These are phyloP conservation scores for Mormyrus iriodes DNA, from an alignment of 2,113 vertebrate genomes.

Conservation along the genomic window DNA sequence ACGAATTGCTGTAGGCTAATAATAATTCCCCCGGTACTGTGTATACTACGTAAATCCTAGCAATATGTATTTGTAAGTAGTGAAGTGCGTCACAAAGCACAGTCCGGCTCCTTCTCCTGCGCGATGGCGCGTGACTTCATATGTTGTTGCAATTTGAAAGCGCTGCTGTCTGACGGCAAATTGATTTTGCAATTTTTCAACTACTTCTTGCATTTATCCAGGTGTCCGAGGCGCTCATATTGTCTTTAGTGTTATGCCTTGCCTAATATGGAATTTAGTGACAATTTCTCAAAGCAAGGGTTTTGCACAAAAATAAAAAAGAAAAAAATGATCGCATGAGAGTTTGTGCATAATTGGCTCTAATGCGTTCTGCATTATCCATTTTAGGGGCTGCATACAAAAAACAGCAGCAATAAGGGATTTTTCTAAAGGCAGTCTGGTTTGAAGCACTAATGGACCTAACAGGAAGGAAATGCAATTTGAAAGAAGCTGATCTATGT, in stretches of 20 bases:
- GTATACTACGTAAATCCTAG: neutral
- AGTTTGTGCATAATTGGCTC: conserved; percentile 83
- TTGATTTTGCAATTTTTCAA: conserved; percentile 64
- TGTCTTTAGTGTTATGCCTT: conserved; percentile 47
- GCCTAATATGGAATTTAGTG: conserved; percentile 59
- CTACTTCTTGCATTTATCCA: conserved; percentile 51
- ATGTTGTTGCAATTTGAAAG: conserved; percentile 55
- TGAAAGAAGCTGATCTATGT: conserved; percentile 90
- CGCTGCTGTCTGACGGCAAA: conserved; percentile 60
- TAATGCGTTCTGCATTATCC: conserved; percentile 85
- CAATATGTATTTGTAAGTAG: neutral
- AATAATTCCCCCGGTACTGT: neutral
- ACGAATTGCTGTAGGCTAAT: neutral
- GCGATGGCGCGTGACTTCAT: conserved; percentile 36
- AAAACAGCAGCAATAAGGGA: conserved; percentile 77
- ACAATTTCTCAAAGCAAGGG: conserved; percentile 74
- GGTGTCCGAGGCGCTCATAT: conserved; percentile 54
- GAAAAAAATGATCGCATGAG: conserved; percentile 65
- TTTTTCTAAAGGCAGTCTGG: conserved; percentile 82
- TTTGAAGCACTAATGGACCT: conserved; percentile 78
- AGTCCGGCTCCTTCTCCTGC: conserved; percentile 1
- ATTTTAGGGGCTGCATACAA: conserved; percentile 78
- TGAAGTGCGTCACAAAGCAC: neutral
- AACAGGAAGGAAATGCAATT: conserved; percentile 93
- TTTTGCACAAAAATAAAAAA: conserved; percentile 46